Conservation (phyloP, 2,113 vertebrate genomes). For the Thamnaconus septentrionalis region DNA sequence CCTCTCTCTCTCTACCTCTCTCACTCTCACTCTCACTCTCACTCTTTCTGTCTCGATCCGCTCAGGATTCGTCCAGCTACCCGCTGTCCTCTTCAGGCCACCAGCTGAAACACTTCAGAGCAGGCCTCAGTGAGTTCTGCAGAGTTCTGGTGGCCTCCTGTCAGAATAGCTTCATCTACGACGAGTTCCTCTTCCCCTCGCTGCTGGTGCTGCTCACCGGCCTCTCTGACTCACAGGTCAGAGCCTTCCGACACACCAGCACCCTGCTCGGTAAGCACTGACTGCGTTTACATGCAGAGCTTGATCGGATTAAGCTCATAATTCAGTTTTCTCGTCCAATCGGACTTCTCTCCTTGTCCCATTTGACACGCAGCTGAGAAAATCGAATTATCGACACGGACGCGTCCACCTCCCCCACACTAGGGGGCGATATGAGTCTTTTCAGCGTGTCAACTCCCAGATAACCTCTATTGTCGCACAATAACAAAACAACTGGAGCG, state of each 20-base stretch:
- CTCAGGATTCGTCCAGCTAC: conserved; percentile 80
- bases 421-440: too few species aligned
- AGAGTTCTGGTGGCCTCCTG: conserved; percentile 75
- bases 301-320: too few species aligned
- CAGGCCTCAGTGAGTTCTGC: conserved; percentile 79
- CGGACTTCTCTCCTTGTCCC: too few species aligned
- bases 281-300: neutral
- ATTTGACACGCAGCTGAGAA: too few species aligned
- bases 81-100: conserved; percentile 74
- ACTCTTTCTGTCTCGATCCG: neutral
- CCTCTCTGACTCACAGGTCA: conserved; percentile 87
- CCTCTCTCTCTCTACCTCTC: neutral
- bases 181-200: conserved; percentile 81
- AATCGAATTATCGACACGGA: too few species aligned
- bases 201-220: conserved; percentile 83
- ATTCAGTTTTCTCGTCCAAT: too few species aligned
- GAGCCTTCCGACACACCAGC: conserved; percentile 90
- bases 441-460: too few species aligned
- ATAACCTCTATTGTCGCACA: too few species aligned
- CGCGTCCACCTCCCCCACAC: too few species aligned
- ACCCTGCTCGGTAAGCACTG: conserved; percentile 82
- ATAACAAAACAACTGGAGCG: too few species aligned
- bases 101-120: conserved; percentile 78
- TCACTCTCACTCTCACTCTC: neutral
- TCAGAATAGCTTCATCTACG: conserved; percentile 80